A percentile compares a stretch with the other conserved stretches of the same genome.
Evolutionary conservation across 1,140 invertebrate genomes (phyloP).

Genomic region (Bombus impatiens): DNA sequence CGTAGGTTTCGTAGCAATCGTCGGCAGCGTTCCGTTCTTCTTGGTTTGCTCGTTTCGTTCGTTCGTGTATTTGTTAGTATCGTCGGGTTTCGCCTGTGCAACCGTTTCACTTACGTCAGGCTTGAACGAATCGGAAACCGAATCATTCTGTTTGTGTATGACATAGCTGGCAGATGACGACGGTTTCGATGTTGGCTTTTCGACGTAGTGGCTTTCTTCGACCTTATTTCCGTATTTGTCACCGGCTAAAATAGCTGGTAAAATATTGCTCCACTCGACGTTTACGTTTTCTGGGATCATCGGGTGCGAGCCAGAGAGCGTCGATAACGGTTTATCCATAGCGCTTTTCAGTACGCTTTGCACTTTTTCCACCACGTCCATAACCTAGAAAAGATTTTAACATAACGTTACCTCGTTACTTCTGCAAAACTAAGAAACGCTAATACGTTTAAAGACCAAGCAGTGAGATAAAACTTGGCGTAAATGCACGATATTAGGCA

Average conservation of each 20-base stretch:
- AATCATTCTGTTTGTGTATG: neutral
- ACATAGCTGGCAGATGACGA: neutral
- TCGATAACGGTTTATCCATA: slow-evolving; percentile 85
- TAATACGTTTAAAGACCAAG: no score
- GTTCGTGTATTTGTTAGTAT: neutral
- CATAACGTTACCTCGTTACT: neutral
- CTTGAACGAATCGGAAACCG: neutral
- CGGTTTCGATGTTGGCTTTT: neutral
- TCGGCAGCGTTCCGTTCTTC: slow-evolving; percentile 42
- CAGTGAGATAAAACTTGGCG: no score
- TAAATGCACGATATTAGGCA: no score
- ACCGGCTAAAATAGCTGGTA: slow-evolving; percentile 89
- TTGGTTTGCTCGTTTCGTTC: neutral
- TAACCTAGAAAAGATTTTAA: slow-evolving; percentile 81
- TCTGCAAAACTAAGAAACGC: no score
- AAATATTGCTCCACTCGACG: slow-evolving; percentile 88
- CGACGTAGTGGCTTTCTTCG: neutral
- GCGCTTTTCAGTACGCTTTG: slow-evolving; percentile 91
- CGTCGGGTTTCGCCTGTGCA: fast-evolving
- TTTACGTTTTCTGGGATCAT: slow-evolving; percentile 85
- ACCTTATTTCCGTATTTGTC: slow-evolving; percentile 74
- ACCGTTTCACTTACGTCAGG: neutral
- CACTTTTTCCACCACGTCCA: slow-evolving; percentile 90
- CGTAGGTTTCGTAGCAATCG: slow-evolving; percentile 46
- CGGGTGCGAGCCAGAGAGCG: slow-evolving; percentile 83